These are phyloP conservation scores for Botrylloides violaceus DNA, from an alignment of 23 tunicate species.

Conservation along the genomic window DNA sequence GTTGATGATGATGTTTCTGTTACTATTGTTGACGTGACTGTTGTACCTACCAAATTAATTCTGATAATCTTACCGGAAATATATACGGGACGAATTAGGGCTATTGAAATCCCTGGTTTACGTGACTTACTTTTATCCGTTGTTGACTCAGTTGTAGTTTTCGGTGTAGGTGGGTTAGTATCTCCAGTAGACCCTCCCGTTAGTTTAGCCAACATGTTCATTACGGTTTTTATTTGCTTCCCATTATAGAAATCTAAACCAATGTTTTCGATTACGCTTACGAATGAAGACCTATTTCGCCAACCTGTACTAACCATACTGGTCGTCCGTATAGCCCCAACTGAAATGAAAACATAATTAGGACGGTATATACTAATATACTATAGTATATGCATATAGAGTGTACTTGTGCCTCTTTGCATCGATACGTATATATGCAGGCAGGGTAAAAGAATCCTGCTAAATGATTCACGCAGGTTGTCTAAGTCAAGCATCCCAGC, in stretches of 20 bases:
- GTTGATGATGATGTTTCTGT: neutral
- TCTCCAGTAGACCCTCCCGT: neutral
- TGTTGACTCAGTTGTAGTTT: neutral
- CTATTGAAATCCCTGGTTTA: too few species aligned
- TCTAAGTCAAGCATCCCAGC: too few species aligned
- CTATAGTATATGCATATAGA: neutral
- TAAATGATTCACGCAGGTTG: too few species aligned
- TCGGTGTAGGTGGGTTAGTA: conserved; percentile 9
- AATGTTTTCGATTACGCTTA: neutral
- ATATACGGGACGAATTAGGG: too few species aligned
- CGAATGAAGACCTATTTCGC: neutral
- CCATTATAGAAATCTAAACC: conserved; percentile 46
- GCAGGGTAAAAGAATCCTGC: too few species aligned
- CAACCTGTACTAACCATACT: conserved; percentile 46
- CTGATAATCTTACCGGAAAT: neutral
- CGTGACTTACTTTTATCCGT: neutral
- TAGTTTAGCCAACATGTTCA: conserved; percentile 44
- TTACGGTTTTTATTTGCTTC: conserved; percentile 38
- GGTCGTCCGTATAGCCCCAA: conserved; percentile 67
- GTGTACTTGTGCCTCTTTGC: neutral
- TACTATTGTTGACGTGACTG: neutral
- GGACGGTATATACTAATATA: neutral
- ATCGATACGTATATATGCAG: neutral
- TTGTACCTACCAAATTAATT: neutral
- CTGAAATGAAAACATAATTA: conserved; percentile 15